Conservation (phyloP, 2,888 invertebrate species). For the Pachycephus smyrnensis region DNA sequence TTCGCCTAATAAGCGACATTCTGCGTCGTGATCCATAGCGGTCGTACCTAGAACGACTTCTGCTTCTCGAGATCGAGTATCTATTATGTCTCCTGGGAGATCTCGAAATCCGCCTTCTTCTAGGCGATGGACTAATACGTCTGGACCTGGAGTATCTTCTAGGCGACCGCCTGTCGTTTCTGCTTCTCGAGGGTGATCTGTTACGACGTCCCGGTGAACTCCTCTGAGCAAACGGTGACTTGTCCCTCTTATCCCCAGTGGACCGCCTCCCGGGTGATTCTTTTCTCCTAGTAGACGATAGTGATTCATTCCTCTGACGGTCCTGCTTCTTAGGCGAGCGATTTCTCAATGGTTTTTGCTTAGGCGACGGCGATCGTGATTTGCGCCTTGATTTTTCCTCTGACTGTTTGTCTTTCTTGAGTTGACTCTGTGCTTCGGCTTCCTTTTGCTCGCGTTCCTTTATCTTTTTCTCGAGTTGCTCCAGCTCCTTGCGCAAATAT, state of each 20-base stretch:
- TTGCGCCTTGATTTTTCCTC: constrained; percentile 34
- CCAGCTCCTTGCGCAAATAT: constrained; percentile 32
- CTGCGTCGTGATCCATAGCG: constrained; percentile 49
- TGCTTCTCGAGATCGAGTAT: constrained; percentile 54
- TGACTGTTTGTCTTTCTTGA: constrained; percentile 36
- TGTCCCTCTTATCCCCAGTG: constrained; percentile 34
- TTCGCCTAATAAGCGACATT: constrained; percentile 37
- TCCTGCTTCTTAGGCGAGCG: constrained; percentile 51
- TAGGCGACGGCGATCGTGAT: constrained; percentile 48
- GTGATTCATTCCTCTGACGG: constrained; percentile 26
- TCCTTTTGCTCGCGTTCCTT: constrained; percentile 27
- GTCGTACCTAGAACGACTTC: constrained; percentile 55
- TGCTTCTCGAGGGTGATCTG: constrained; percentile 27
- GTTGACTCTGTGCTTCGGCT: constrained; percentile 22
- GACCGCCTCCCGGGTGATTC: constrained; percentile 23
- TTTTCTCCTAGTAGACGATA: constrained; percentile 21
- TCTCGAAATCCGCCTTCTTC: constrained; percentile 47
- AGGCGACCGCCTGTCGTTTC: constrained; percentile 45
- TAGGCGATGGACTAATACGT: constrained; percentile 49
- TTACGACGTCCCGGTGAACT: constrained; percentile 20
- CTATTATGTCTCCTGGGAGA: constrained; percentile 52
- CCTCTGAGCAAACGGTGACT: constrained; percentile 20
- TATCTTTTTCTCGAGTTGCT: constrained; percentile 42
- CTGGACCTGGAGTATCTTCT: constrained; percentile 52
- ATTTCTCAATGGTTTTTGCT: constrained; percentile 49